Base-by-base conservation (phyloP, 2,113 vertebrate genomes). In the Poeciliopsis prolifica region DNA sequence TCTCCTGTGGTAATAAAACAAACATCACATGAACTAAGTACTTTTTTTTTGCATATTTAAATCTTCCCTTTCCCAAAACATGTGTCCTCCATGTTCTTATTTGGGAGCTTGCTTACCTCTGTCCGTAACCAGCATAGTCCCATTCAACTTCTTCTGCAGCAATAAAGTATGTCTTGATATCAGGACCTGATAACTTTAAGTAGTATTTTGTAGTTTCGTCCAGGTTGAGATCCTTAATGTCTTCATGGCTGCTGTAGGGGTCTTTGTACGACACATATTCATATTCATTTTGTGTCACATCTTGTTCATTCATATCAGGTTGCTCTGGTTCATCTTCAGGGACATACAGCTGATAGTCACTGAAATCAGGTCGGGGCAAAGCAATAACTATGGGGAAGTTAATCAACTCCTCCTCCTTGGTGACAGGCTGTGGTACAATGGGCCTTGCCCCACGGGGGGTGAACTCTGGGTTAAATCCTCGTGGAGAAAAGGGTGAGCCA, bases 91-190 rank as follows among this genome's bases (percentile, higher is more conserved):
- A 29, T 15, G 13, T 68, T 28, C 48, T 26, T 30, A 9, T 61
- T 17, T 63, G 24, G 54, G 33, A 78, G 13, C 69, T 88, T 92
- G 13, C 69, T 88, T 92, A 95, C 95, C 80, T 92, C 6, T 87
- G 89, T 61, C 94, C 94, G 7, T 94, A 93, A 81, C 96, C 94
- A 33, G 82, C 84, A 29, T 98, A 99, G 94, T 96, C 96, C 98
- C 98, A 99, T 75, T 91, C 89, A 70, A 97, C 90, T 78, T 98
- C 97, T 83, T 96, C 90, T 64, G 96, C 97, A 71, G 97, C 94
- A 35, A 99, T 97, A 65, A 95, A 98, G 70, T 98, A 99, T 8
- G 81, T 91, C 74, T 89, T 96, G 60, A 88, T 88, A 1, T 96
- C 95, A 9, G 94, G 93, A 4, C 86, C 93, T 40, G 81, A 72